phyloP scores from a whole-genome alignment of 2,113 vertebrate genomes.

The Cettia cetti region DNA sequence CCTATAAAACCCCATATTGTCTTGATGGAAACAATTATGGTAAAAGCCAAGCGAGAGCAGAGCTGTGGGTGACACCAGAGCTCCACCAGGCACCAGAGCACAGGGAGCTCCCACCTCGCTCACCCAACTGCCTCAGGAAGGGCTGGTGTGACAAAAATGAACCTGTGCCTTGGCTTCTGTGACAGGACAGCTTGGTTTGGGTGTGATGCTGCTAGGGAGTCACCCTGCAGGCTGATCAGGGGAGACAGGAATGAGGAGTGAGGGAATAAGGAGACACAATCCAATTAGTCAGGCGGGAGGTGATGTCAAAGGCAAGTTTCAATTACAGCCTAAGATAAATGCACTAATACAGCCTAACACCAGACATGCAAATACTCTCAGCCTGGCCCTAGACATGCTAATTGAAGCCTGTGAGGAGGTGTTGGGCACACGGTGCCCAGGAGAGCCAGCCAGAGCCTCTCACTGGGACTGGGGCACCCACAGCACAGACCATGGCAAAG shows the following conservation, averaged over 20 bases:
- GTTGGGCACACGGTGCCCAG: background rate
- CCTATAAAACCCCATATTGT: background rate
- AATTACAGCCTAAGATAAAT: background rate
- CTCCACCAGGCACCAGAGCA: background rate
- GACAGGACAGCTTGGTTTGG: background rate
- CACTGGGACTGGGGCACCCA: background rate
- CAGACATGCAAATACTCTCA: background rate
- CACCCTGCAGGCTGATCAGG: background rate
- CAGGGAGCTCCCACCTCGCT: background rate
- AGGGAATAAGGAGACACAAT: background rate
- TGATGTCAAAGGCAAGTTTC: conserved; percentile 2
- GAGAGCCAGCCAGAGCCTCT: accelerated
- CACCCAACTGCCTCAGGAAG: background rate
- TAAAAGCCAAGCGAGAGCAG: background rate
- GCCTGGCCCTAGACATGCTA: background rate
- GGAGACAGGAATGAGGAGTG: background rate
- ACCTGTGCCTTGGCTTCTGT: background rate
- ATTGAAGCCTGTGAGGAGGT: background rate
- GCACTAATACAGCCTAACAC: background rate
- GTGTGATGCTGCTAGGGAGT: background rate
- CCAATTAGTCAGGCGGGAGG: background rate
- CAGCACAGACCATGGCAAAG: accelerated
- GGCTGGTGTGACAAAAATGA: background rate
- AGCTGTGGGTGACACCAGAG: background rate
- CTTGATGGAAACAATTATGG: background rate